Evolutionary conservation across 2,113 vertebrate species (phyloP).

Genomic region (Scophthalmus maximus): DNA sequence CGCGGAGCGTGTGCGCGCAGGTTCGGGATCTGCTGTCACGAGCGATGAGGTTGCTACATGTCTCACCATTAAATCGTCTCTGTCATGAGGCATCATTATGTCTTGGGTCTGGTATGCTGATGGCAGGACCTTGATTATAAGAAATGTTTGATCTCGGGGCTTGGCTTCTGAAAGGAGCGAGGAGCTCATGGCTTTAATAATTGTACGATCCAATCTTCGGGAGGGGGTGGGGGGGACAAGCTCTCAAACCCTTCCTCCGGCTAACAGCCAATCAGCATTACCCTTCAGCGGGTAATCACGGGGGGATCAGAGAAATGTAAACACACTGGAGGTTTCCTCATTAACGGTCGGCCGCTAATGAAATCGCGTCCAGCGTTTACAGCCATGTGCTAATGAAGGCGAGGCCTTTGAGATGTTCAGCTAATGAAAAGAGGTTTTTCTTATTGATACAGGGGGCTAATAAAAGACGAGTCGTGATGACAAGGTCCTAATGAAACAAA

Average conservation of each 20-base stretch:
- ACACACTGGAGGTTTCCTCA: conserved; percentile 68
- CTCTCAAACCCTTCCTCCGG: conserved; percentile 24
- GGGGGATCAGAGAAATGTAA: conserved; percentile 63
- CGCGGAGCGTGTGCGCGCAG: conserved; percentile 59
- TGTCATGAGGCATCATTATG: conserved; percentile 32
- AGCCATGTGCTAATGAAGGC: conserved; percentile 71
- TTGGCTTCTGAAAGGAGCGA: conserved; percentile 38
- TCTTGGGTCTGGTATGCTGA: conserved; percentile 31
- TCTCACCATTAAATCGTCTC: conserved; percentile 57
- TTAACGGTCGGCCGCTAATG: conserved; percentile 71
- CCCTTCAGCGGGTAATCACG: conserved; percentile 44
- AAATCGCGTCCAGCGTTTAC: conserved; percentile 67
- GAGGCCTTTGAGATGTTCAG: conserved; percentile 55
- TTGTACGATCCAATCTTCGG: conserved; percentile 50
- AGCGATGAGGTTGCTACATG: conserved; percentile 37
- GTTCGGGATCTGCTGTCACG: conserved; percentile 47
- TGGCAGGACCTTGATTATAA: conserved; percentile 52
- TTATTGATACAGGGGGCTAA: conserved; percentile 59
- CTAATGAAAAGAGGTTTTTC: conserved; percentile 59
- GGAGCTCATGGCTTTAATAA: conserved; percentile 67
- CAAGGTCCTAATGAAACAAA: conserved; percentile 73
- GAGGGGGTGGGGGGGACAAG: too few species aligned
- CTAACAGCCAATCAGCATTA: conserved; percentile 63
- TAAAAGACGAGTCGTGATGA: conserved; percentile 64
- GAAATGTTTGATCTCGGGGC: conserved; percentile 66